A percentile compares a stretch with the other conserved stretches of the same genome.
Evolutionary conservation across 1,140 invertebrate species (phyloP).

Genomic region (Bursaphelenchus mucronatus): DNA sequence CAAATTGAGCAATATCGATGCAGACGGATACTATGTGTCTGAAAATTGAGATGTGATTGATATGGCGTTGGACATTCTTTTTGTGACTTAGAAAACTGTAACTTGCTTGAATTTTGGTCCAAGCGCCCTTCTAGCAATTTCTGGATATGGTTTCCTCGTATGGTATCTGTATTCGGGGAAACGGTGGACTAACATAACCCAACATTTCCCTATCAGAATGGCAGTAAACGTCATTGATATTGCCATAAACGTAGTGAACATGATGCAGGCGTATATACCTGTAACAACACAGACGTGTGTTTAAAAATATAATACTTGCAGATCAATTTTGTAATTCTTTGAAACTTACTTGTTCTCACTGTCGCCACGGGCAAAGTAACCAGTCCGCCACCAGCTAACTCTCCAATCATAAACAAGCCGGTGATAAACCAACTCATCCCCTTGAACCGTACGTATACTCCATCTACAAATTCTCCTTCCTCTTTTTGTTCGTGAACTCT

Average conservation of each 20-base stretch:
- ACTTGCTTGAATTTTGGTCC: constrained; percentile 48
- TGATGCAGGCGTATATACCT: no score
- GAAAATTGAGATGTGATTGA: constrained; percentile 19
- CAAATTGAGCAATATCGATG: constrained; percentile 70
- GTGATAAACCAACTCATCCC: constrained; percentile 1
- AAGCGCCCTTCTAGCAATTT: constrained; percentile 34
- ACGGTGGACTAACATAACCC: no score
- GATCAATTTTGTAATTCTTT: background rate
- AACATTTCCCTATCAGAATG: no score
- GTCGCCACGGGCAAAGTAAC: background rate
- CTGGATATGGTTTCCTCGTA: constrained; percentile 18
- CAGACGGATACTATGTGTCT: constrained; percentile 64
- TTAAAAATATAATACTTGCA: no score
- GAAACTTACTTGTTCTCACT: background rate
- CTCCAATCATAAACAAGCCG: background rate
- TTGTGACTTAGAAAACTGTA: background rate
- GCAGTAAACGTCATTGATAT: background rate
- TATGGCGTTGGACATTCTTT: no score
- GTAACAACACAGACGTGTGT: no score
- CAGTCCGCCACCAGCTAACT: background rate
- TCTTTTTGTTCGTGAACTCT: no score
- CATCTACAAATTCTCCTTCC: background rate
- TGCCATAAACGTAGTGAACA: background rate
- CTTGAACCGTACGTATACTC: background rate
- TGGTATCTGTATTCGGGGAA: no score